These are phyloP conservation scores for Andrena hattorfiana DNA, from an alignment of 2,888 invertebrate genomes.

Conservation along the genomic window DNA sequence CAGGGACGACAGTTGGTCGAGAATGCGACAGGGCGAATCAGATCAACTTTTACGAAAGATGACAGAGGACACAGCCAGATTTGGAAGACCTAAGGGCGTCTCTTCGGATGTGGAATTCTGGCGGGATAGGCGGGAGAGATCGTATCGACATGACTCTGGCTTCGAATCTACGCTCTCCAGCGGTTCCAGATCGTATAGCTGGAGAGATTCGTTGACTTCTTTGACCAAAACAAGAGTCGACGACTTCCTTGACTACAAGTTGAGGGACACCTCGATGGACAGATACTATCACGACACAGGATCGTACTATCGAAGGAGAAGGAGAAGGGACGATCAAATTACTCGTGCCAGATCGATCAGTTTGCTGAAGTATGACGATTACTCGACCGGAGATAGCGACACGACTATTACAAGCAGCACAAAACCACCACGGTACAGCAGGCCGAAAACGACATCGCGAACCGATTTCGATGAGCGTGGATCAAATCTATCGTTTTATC, in stretches of 20 bases:
- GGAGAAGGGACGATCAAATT: conserved; percentile 64
- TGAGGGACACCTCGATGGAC: conserved; percentile 60
- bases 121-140: conserved; percentile 49
- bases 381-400: conserved; percentile 70
- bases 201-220: conserved; percentile 65
- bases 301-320: conserved; percentile 59
- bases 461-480: conserved; percentile 47
- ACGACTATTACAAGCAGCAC: conserved; percentile 41
- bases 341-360: conserved; percentile 64
- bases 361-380: conserved; percentile 70
- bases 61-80: conserved; percentile 30
- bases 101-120: conserved; percentile 56
- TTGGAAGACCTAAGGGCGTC: conserved; percentile 3
- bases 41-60: conserved; percentile 51
- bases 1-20: conserved; percentile 56
- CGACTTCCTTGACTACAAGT: conserved; percentile 65
- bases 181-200: conserved; percentile 65
- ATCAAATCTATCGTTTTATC: conserved; percentile 35
- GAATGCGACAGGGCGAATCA: conserved; percentile 70
- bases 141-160: conserved; percentile 49
- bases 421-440: conserved; percentile 40
- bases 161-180: conserved; percentile 57
- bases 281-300: conserved; percentile 63
- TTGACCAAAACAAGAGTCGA: conserved; percentile 53
- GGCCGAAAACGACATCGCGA: conserved; percentile 33